Evolutionary conservation across 2,888 invertebrate species (phyloP), one percentile per base, ranked within the genome.

Genomic region (Chrysomela aeneicollis): DNA sequence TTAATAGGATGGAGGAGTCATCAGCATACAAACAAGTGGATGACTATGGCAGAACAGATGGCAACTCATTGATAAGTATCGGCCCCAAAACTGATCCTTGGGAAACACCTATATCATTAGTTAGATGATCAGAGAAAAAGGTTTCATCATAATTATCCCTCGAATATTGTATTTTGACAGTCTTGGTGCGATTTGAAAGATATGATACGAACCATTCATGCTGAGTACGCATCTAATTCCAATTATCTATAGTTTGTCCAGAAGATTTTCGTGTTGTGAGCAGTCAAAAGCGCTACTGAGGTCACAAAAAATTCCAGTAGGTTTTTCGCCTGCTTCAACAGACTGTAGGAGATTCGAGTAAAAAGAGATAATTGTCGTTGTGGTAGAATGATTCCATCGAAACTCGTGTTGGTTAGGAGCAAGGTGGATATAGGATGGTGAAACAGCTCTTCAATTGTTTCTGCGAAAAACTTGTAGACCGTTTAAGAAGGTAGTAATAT

Each of bases 21-120:
- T 47, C 19, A 19, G 47, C 47, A 18, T 19, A 47, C 10, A 47
- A 47, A 10, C 47, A 47, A 4, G 47, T 47, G 47, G 15, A 47
- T 47, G 47, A 47, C 4, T 47, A 15, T 9, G 47, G 19, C 15
- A 17, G 8, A 18, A 18, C 47, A 18, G 18, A 18, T 5, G 17
- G 18, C 5, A 47, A 18, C 4, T 47, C 19, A 17, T 47, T 47
- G 3, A 47, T 47, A 10, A 47, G 47, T 15, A 47, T 19, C 2
- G 47, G 47, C 19, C 47, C 47, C 47, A 47, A 19, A 10, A 17
- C 19, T 8, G 47, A 47, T 47, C 47, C 47, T 19, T 47, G 47
- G 15, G 47, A 17, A 4, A 47, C 42, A 6, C 17, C 47, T 5
- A 19, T 47, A 17, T 47, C 6, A 35, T 35, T 35, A 2, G 32